Conservation (phyloP, 2,797 vertebrate genomes). For the Gambelia wislizenii region DNA sequence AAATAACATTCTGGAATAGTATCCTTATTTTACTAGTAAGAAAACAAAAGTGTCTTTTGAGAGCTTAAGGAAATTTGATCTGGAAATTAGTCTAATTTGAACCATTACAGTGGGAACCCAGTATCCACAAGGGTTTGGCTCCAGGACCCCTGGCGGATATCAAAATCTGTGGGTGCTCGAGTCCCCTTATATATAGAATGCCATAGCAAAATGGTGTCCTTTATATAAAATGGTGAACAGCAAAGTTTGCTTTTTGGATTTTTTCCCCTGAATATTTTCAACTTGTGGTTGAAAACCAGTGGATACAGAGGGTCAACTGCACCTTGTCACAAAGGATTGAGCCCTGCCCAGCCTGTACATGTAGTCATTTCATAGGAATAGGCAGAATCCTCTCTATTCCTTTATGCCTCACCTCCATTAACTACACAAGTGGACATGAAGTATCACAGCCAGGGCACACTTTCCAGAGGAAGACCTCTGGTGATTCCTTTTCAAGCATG, state of each 20-base stretch:
- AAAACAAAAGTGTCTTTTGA: conserved; percentile 42
- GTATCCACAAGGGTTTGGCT: no score
- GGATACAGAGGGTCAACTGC: no score
- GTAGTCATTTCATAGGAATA: background rate
- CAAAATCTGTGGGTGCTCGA: no score
- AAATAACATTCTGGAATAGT: conserved; percentile 13
- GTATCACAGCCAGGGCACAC: background rate
- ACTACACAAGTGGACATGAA: background rate
- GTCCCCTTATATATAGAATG: no score
- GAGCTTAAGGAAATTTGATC: conserved; percentile 22
- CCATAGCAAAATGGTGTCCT: no score
- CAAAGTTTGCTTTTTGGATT: no score
- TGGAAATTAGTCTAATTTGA: conserved; percentile 28
- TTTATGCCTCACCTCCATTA: background rate
- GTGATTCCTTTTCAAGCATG: background rate
- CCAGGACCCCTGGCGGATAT: no score
- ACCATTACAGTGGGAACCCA: no score
- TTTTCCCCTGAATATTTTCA: no score
- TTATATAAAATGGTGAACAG: no score
- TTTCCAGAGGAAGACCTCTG: background rate
- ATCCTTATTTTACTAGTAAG: conserved; percentile 40
- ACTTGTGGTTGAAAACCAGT: no score
- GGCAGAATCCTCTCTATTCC: background rate
- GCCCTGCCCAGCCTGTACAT: background rate
- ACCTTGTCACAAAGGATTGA: background rate